Evolutionary conservation across 2,888 invertebrate genomes (phyloP), one percentile per base, ranked within the genome.

Genomic region (Drosophila testacea): DNA sequence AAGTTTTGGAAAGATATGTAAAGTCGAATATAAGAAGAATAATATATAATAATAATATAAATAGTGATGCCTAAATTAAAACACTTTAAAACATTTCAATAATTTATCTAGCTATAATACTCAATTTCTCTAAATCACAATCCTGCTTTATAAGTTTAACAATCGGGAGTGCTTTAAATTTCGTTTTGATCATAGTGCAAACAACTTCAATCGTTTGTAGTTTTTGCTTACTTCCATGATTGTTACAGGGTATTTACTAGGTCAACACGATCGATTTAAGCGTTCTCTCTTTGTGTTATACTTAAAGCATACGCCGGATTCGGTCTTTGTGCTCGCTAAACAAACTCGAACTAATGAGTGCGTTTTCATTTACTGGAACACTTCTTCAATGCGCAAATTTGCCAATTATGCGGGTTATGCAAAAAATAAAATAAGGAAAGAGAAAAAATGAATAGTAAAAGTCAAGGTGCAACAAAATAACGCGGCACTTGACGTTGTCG

Each of bases 381-480:
- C 54, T 73, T 77, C 30, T 56, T 27, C 47, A 51, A 60, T 67
- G 69, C 66, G 60, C 70, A 80, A 82, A 77, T 71, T 81, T 79
- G 73, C 73, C 76, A 84, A 75, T 82, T 82, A 85, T 85, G 85
- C 88, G 81, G 85, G 85, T 69, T 51, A 67, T 60, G 66, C 71
- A 66, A 46, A 73, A 73, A 69, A 63, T 22, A 57, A 47, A 46
- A 34, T 28, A 13, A 32, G 34, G 13, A 30, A 11, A 51, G 50
- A 52, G 52, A 50, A 57, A 69, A 63, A 65, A 54, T 65, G 27
- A 63, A 61, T 72, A 56, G 67, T 67, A 59, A 69, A 73, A 83
- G 83, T 88, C 88, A 88, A 88, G 87, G 84, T 88, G 87, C 87
- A 87, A 79, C 70, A 62, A 73, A 83, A 83, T 81, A 69, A 69